Evolutionary conservation across 2,888 invertebrate species (phyloP).

Genomic region (Dicyrtoma fusca): DNA sequence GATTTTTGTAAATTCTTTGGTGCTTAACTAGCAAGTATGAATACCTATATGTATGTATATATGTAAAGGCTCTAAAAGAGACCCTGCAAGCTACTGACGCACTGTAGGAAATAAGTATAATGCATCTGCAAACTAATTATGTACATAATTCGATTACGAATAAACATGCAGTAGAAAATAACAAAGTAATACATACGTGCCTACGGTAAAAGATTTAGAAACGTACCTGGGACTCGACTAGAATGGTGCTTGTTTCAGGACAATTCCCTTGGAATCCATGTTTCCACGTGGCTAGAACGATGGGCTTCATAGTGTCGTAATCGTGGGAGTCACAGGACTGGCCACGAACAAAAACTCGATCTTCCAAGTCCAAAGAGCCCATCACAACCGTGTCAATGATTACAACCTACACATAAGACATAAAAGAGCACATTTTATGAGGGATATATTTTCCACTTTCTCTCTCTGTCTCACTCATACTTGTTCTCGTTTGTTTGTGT

Average conservation of each 20-base stretch:
- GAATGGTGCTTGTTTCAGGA: slow-evolving; percentile 85
- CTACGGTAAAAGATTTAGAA: too few species aligned
- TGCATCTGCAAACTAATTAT: too few species aligned
- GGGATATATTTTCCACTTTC: not conserved
- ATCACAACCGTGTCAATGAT: slow-evolving; percentile 86
- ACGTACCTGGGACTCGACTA: slow-evolving; percentile 79
- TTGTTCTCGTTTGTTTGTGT: not conserved
- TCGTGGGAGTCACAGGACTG: slow-evolving; percentile 86
- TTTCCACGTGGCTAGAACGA: slow-evolving; percentile 91
- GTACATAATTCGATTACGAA: too few species aligned
- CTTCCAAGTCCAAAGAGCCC: slow-evolving; percentile 72
- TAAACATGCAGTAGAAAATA: too few species aligned
- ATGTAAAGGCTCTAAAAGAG: too few species aligned
- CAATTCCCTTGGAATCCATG: slow-evolving; percentile 95
- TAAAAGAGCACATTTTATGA: not conserved
- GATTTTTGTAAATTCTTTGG: too few species aligned
- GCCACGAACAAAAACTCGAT: slow-evolving; percentile 69
- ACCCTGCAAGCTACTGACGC: too few species aligned
- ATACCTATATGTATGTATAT: too few species aligned
- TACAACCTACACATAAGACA: slow-evolving; percentile 70
- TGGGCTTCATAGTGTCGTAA: slow-evolving; percentile 90
- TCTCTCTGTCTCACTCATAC: not conserved
- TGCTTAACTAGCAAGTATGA: too few species aligned
- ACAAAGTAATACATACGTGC: too few species aligned
- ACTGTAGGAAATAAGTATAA: too few species aligned